Evolutionary conservation across 2,113 vertebrate species (phyloP), one percentile per base, ranked within the genome.

Genomic region (Jaculus jaculus): DNA sequence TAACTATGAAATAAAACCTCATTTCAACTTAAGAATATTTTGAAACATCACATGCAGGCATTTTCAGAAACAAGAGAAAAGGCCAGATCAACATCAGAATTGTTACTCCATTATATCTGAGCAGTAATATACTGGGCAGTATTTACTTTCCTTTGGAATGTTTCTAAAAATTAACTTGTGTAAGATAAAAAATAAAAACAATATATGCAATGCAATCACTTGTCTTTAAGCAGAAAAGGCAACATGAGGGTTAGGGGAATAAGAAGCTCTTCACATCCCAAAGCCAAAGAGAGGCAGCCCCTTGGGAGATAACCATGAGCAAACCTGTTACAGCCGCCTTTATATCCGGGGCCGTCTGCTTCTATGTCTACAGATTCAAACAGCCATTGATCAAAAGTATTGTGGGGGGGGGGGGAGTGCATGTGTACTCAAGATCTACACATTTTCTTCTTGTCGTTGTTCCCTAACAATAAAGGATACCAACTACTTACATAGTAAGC

Each of bases 121-220:
- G 18, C 73, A 34, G 68, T 66, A 32, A 26, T 78, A 61, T 0
- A 63, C 30, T 24, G 58, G 12, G 20, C 58, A 3, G 20, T 42
- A 87, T 79, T 63, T 84, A n/a, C 28, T 84, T 91, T 63, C 39
- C 54, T 60, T 60, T 65, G 63, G 68, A 75, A 51, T 28, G 9
- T 69, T 84, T 58, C 69, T 75, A 80, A 61, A 58, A 75, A 42
- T 21, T 28, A 54, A 69, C 30, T 69, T 78, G 21, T 85, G 9
- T 81, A 66, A 75, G 47, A 90, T 77, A 0, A 47, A 87, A 94
- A 84, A 69, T 30, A 47, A 87, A 94, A 84, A 69, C 20, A 65
- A 65, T 82, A 42, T 13, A n/a, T 60, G 58, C 87, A 90, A 58
- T 84, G 4, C 13, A 21, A 69, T 11, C 18, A 23, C 23, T 93